Evolutionary conservation across 2,888 invertebrate genomes (phyloP).

Genomic region (Lutraria lutraria): DNA sequence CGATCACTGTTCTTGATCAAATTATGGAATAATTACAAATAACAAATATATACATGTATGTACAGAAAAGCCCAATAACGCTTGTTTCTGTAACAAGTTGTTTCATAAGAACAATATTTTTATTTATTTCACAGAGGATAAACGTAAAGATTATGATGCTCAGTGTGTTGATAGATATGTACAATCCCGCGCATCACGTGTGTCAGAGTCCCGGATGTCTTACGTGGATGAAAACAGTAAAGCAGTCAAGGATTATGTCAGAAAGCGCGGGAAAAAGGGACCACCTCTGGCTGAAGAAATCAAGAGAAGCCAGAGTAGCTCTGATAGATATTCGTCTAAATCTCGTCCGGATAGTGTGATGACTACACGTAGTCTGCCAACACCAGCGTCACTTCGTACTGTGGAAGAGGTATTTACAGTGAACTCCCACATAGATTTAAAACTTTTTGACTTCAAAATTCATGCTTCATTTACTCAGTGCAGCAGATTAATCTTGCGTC

Average conservation of each 20-base stretch:
- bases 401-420: slow-evolving; percentile 72
- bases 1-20: too few relatives aligned
- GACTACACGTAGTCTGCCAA: slow-evolving; percentile 75
- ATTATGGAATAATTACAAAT: too few relatives aligned
- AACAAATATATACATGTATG: too few relatives aligned
- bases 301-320: slow-evolving; percentile 59
- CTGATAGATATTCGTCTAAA: slow-evolving; percentile 63
- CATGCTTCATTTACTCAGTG: not conserved
- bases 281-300: slow-evolving; percentile 57
- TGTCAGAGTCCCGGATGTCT: slow-evolving; percentile 72
- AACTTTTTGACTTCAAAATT: too few relatives aligned
- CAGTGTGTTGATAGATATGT: slow-evolving; percentile 60
- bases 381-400: slow-evolving; percentile 70
- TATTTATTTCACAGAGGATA: slow-evolving; percentile 51
- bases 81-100: too few relatives aligned
- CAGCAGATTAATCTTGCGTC: not conserved
- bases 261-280: slow-evolving; percentile 69
- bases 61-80: too few relatives aligned
- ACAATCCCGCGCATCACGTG: slow-evolving; percentile 66
- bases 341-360: slow-evolving; percentile 67
- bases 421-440: not conserved
- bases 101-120: not conserved
- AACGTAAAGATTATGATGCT: slow-evolving; percentile 60
- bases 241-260: slow-evolving; percentile 64
- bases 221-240: slow-evolving; percentile 71